phyloP scores from a whole-genome alignment of 2,113 vertebrate genomes.

The Daphoenositta chrysoptera region DNA sequence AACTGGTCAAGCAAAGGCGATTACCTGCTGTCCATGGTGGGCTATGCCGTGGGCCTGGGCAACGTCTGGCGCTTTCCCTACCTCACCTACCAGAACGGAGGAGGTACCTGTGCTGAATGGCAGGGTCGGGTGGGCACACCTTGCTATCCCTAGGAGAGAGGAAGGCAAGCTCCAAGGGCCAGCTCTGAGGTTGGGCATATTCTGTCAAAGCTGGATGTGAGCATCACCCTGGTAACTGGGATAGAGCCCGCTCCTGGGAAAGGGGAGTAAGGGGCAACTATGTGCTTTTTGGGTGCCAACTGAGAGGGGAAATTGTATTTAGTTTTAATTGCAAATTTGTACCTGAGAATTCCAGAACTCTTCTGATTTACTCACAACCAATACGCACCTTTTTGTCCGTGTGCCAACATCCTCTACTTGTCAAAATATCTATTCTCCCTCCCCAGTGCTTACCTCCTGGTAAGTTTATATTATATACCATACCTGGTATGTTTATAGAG shows the following conservation, averaged over 20 bases:
- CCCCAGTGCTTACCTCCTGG: background rate
- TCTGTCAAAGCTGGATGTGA: background rate
- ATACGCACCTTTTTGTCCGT: background rate
- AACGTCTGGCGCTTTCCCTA: constrained; percentile 97
- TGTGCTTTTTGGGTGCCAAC: background rate
- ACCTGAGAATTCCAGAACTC: background rate
- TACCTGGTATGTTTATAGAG: background rate
- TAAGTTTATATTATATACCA: background rate
- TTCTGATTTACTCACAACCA: background rate
- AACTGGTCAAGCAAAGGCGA: constrained; percentile 92
- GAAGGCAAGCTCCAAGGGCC: background rate
- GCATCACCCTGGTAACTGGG: background rate
- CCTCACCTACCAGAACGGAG: constrained; percentile 91
- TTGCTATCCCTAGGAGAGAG: background rate
- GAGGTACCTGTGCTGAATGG: constrained; percentile 72
- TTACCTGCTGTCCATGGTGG: constrained; percentile 92
- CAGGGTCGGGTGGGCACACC: background rate
- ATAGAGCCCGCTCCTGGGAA: background rate
- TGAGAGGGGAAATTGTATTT: background rate
- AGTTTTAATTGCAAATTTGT: background rate
- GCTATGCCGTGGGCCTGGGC: constrained; percentile 92
- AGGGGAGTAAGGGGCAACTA: background rate
- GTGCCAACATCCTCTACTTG: background rate
- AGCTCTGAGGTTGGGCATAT: background rate
- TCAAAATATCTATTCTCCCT: background rate